Evolutionary conservation across 2,888 invertebrate genomes (phyloP), one percentile per base, ranked within the genome.

Genomic region (Cephus pygmeus): DNA sequence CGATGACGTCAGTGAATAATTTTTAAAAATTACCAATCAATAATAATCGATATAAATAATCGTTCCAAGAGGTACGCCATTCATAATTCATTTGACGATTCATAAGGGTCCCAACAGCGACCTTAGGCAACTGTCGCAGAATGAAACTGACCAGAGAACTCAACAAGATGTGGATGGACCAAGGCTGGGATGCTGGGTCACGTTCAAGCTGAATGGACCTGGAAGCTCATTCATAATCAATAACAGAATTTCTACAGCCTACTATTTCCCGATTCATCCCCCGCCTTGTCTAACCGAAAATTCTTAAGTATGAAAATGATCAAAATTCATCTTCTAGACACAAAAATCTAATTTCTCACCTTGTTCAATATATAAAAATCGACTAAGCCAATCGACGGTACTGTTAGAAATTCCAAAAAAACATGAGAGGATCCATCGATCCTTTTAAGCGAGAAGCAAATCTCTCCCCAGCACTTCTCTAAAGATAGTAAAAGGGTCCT

Each of bases 221-320:
- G 79, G 80, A 81, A 78, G 78, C 81, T 86, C 88, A 88, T 89
- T 89, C 88, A 89, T 87, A 85, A 87, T 87, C 87, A 83, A 88
- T 88, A 84, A 31, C 34, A 71, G 71, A 71, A 71, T 71, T 71
- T 71, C 71, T 12, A 2, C 56, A 15, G 56, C 9, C 23, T 56
- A 56, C 56, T 56, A 56, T 56, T 56, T 56, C 56, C 23, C 9
- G 23, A 23, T 56, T 56, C 56, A 56, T 56, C 56, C 56, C 56
- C 23, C 9, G 23, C 23, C 9, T 56, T 9, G 2, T 23, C 23
- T 9, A 23, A 23, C 9, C 6, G 0, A 9, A 56, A 0, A 0
- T 56, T 40, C 56, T 23, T 9, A 1, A 56, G 11, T 15, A 6
- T 9, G 2, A 23, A 23, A 56, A 56, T 15, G 1, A 56, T 23